phyloP scores from a whole-genome alignment of 2,888 invertebrate genomes.

The Celastrina argiolus region DNA sequence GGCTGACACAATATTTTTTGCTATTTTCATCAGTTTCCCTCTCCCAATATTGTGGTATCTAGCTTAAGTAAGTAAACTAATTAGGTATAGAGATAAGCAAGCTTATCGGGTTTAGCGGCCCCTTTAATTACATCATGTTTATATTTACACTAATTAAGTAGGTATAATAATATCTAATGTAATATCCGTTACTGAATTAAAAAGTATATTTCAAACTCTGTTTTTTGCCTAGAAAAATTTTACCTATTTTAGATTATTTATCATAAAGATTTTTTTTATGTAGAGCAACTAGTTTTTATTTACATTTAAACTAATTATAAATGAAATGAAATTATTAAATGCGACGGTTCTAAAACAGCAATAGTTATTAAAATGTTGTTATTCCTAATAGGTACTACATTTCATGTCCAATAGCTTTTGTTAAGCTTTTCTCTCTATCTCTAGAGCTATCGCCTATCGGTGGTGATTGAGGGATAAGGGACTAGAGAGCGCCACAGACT shows the following conservation, averaged over 20 bases:
- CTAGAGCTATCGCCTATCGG: background rate
- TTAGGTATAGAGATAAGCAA: background rate
- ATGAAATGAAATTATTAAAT: too few relatives aligned
- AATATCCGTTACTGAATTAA: background rate
- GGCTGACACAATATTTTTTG: background rate
- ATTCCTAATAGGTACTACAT: background rate
- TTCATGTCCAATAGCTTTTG: background rate
- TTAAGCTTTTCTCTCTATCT: background rate
- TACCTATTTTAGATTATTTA: too few relatives aligned
- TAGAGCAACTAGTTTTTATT: background rate
- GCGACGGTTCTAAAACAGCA: too few relatives aligned
- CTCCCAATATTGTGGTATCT: background rate
- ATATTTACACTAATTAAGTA: background rate
- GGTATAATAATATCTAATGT: background rate
- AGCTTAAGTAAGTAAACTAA: background rate
- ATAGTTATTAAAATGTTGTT: too few relatives aligned
- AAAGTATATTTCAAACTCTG: background rate
- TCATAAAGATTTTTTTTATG: too few relatives aligned
- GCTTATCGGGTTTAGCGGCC: conserved; percentile 8
- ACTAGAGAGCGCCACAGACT: background rate
- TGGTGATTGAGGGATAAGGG: conserved; percentile 6
- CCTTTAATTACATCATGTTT: conserved; percentile 8
- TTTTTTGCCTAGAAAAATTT: background rate
- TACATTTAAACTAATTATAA: too few relatives aligned
- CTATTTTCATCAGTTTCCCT: background rate